phyloP scores from a whole-genome alignment of 2,113 vertebrate species.

The Spea bombifrons region DNA sequence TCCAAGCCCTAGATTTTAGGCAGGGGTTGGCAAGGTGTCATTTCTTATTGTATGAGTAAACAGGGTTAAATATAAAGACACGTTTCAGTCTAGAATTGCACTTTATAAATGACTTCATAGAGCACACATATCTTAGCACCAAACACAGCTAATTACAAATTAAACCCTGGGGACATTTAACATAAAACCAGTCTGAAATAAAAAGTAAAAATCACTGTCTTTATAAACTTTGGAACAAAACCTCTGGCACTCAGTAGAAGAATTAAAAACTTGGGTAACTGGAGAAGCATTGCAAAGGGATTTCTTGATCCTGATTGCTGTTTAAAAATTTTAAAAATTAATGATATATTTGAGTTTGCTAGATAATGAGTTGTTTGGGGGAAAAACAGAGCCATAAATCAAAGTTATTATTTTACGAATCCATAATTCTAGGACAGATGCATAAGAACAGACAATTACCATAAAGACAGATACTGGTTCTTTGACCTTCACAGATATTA shows the following conservation, averaged over 20 bases:
- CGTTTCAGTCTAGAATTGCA: too few relatives aligned
- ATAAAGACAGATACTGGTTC: neutral
- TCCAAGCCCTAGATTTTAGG: too few relatives aligned
- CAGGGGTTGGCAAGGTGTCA: too few relatives aligned
- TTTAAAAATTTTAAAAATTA: slow-evolving; percentile 23
- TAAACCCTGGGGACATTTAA: too few relatives aligned
- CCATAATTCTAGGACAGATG: neutral
- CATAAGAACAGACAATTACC: neutral
- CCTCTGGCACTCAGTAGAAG: neutral
- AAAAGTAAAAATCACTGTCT: neutral
- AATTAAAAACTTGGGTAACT: neutral
- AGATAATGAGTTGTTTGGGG: slow-evolving; percentile 22
- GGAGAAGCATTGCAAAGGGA: neutral
- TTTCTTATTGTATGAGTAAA: too few relatives aligned
- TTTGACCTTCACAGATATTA: neutral
- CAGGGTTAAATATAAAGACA: too few relatives aligned
- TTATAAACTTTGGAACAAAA: neutral
- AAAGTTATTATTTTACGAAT: slow-evolving; percentile 21
- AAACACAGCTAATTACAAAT: too few relatives aligned
- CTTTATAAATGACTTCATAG: too few relatives aligned
- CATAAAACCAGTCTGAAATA: neutral
- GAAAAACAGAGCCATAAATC: slow-evolving; percentile 8
- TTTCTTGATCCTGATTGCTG: neutral
- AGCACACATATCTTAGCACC: too few relatives aligned
- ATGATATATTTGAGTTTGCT: neutral